phyloP scores from a whole-genome alignment of 23 tunicate species.

The Halocynthia roretzi region DNA sequence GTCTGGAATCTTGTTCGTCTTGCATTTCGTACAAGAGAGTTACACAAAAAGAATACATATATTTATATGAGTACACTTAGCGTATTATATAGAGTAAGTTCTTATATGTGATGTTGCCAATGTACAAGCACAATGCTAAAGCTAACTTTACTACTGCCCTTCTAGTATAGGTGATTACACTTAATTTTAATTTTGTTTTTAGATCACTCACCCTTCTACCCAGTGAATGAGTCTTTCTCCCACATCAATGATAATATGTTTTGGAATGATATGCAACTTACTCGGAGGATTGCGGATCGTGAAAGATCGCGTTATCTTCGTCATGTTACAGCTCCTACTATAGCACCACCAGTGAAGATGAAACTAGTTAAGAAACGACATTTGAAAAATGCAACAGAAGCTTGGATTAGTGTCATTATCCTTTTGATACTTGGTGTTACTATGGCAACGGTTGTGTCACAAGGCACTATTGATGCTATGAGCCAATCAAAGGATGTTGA shows the following conservation, averaged over 20 bases:
- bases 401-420: conserved; percentile 39
- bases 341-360: conserved; percentile 2
- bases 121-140: too few relatives aligned
- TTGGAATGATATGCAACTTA: conserved; percentile 25
- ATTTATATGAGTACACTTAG: too few relatives aligned
- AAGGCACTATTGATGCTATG: neutral
- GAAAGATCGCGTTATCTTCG: conserved; percentile 64
- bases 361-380: conserved; percentile 36
- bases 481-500: conserved; percentile 20
- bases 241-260: conserved; percentile 2
- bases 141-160: too few relatives aligned
- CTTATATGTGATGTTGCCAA: too few relatives aligned
- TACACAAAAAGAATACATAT: too few relatives aligned
- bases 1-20: too few relatives aligned
- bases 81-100: too few relatives aligned
- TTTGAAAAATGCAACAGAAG: conserved; percentile 13
- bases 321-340: conserved; percentile 41
- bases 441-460: neutral
- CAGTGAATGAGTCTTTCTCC: neutral
- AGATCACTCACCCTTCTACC: conserved; percentile 9
- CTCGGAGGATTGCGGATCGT: conserved; percentile 34
- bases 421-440: conserved; percentile 14
- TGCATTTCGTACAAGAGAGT: too few relatives aligned
- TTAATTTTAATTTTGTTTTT: conserved; percentile 2
- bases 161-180: too few relatives aligned